Conservation (phyloP, 2,888 invertebrate species). For the Ormyrus pomaceus region DNA sequence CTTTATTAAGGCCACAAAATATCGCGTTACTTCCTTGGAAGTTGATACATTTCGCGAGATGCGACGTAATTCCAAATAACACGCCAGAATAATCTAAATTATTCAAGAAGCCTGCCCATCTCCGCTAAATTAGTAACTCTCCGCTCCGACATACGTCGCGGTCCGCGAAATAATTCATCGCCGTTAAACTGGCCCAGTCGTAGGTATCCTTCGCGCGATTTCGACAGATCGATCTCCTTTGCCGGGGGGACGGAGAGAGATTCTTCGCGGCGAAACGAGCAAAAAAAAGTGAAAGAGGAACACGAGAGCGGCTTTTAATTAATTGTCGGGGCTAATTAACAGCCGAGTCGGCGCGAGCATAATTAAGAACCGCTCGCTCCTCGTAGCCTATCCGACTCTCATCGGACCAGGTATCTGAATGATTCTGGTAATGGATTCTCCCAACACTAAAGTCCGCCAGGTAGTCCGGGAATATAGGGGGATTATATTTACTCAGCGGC, state of each 20-base stretch:
- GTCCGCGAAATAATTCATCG: too few relatives aligned
- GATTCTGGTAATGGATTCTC: constrained; percentile 66
- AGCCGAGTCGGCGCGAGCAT: constrained; percentile 34
- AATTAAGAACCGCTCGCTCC: constrained; percentile 64
- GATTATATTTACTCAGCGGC: constrained; percentile 36
- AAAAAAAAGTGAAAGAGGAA: not conserved
- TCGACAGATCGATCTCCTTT: not conserved
- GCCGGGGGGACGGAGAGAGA: constrained; percentile 16
- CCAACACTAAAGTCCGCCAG: constrained; percentile 21
- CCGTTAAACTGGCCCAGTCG: too few relatives aligned
- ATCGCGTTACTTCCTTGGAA: too few relatives aligned
- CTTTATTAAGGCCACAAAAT: too few relatives aligned
- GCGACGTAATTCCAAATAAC: too few relatives aligned
- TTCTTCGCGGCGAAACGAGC: not conserved
- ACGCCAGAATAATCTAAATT: too few relatives aligned
- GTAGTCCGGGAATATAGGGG: constrained; percentile 16
- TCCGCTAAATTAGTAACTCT: too few relatives aligned
- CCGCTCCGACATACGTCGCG: too few relatives aligned
- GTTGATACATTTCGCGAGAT: too few relatives aligned
- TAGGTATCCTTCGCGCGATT: too few relatives aligned
- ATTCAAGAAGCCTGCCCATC: too few relatives aligned
- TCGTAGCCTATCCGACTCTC: constrained; percentile 54
- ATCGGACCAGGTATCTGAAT: constrained; percentile 64
- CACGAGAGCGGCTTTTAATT: constrained; percentile 61
- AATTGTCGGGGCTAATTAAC: constrained; percentile 69